Evolutionary conservation across 2,888 invertebrate genomes (phyloP), one percentile per base, ranked within the genome.

Genomic region (Apodemia duryi): DNA sequence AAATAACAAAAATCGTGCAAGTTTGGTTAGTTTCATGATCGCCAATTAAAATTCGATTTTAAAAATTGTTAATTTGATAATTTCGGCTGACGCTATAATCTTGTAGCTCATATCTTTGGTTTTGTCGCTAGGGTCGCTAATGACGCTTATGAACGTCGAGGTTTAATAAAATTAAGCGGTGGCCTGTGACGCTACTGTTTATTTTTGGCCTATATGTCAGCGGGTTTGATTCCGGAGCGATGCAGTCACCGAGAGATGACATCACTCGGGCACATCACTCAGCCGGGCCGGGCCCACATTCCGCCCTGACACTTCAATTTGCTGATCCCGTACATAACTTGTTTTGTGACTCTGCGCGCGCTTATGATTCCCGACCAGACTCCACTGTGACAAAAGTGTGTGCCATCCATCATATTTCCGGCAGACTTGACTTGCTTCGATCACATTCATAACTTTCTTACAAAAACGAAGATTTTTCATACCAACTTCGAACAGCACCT

Each of bases 271-370:
- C 51, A 7, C 60, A 60, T 60, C 60, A 35, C 13, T 60, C 35
- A 35, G 32, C n/a, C 57, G 57, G 7, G 32, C 6, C 32, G 32
- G 60, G 60, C 32, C 32, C 32, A 29, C 60, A 32, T 60, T 32
- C 60, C n/a, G 28, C 57, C 57, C 6, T 60, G 60, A 60, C 60
- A 60, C 35, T 60, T 60, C 60, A 35, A 60, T 60, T 60, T 35
- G 32, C 13, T 60, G 35, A 21, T 51, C n/a, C 51, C 21, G n/a
- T n/a, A n/a, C 21, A 6, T 9, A 1, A 13, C n/a, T 35, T 35
- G 35, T 60, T 13, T n/a, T 60, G 35, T 60, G 6, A 60, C 32
- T 13, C 54, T 32, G 2, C 29, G 35, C 57, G 7, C 21, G 21
- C 7, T 51, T 7, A 7, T 21, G 6, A 51, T 21, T 7, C 5